phyloP scores from a whole-genome alignment of 2,113 vertebrate species.

The Erythrocercus mccallii region DNA sequence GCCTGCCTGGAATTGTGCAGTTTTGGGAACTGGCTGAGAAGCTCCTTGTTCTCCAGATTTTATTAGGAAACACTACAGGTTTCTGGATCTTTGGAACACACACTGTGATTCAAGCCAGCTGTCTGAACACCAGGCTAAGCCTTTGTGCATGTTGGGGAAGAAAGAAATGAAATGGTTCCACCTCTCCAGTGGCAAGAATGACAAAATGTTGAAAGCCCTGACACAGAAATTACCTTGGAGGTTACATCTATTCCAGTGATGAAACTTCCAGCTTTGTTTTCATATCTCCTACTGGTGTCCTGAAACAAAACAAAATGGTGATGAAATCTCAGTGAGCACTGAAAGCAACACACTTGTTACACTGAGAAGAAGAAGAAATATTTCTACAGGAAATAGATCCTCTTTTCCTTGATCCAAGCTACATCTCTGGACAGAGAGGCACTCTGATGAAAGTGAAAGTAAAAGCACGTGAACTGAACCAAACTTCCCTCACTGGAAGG shows the following conservation, averaged over 20 bases:
- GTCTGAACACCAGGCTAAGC: background rate
- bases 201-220: background rate
- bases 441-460: background rate
- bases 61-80: background rate
- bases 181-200: conserved; percentile 24
- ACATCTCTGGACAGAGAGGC: background rate
- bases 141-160: background rate
- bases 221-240: conserved; percentile 83
- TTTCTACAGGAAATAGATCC: background rate
- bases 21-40: background rate
- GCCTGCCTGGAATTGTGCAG: background rate
- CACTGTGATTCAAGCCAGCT: background rate
- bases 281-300: conserved; percentile 91
- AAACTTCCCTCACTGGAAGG: background rate
- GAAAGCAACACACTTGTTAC: background rate
- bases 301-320: conserved; percentile 54
- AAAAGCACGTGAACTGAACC: background rate
- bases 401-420: background rate
- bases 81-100: background rate
- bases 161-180: background rate
- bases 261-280: conserved; percentile 97
- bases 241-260: conserved; percentile 98
- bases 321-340: background rate
- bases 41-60: background rate
- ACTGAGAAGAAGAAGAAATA: background rate